Conservation (phyloP, 2,113 vertebrate species). For the Acanthochromis polyacanthus region DNA sequence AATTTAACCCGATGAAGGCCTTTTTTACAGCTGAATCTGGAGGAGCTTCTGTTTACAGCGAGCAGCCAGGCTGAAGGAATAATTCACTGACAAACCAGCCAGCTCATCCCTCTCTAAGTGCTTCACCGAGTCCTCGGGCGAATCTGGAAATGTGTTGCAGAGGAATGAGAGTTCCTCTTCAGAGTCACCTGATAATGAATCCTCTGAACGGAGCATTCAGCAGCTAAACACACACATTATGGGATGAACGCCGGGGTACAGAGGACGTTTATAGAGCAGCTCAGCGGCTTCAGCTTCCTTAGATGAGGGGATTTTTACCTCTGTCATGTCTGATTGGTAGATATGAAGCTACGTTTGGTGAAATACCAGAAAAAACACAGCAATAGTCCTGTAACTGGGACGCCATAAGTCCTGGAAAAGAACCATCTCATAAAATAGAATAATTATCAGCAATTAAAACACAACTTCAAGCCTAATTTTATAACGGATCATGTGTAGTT, state of each 20-base stretch:
- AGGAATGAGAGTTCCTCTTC: slow-evolving; percentile 38
- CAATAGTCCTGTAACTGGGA: no score
- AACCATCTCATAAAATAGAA: no score
- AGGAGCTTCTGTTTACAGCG: slow-evolving; percentile 5
- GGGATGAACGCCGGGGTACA: background rate
- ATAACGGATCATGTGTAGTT: no score
- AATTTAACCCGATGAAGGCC: background rate
- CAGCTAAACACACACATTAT: slow-evolving; percentile 36
- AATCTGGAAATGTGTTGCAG: slow-evolving; percentile 45
- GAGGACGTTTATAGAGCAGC: background rate
- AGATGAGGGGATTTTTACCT: background rate
- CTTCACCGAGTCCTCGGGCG: slow-evolving; percentile 41
- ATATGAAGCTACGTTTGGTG: no score
- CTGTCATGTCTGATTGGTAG: background rate
- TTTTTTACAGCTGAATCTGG: slow-evolving; percentile 1
- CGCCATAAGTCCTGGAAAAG: no score
- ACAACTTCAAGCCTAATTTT: no score
- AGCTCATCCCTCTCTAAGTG: slow-evolving; percentile 31
- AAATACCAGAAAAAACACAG: no score
- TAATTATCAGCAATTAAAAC: no score
- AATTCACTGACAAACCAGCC: slow-evolving; percentile 44
- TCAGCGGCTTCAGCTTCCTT: background rate
- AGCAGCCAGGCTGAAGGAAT: slow-evolving; percentile 36
- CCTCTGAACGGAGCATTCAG: slow-evolving; percentile 26
- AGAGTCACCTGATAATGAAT: slow-evolving; percentile 38